Percentiles rank a stretch among this genome's conserved stretches.
phyloP scores from a whole-genome alignment of 2,888 invertebrate species.

The Helobdella robusta region DNA sequence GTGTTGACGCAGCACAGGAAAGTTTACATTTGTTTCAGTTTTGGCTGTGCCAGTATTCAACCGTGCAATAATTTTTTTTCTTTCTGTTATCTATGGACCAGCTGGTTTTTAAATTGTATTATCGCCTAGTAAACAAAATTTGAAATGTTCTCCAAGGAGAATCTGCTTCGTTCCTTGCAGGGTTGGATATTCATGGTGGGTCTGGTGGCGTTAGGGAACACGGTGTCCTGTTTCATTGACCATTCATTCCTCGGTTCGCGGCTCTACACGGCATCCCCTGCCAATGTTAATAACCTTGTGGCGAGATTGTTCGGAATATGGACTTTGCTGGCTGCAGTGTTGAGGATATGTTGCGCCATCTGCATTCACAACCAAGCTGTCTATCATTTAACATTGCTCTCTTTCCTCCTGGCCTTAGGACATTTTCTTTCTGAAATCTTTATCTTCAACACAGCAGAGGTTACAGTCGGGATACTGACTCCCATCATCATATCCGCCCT shows the following conservation, averaged over 20 bases:
- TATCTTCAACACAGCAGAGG: conserved; percentile 37
- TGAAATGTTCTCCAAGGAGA: conserved; percentile 21
- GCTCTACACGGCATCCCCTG: conserved; percentile 37
- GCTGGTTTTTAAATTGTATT: background rate
- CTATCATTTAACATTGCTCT: conserved; percentile 39
- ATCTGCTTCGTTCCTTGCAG: conserved; percentile 34
- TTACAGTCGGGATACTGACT: conserved; percentile 37
- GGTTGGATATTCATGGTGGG: conserved; percentile 42
- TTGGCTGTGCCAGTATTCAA: no score
- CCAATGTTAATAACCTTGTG: conserved; percentile 36
- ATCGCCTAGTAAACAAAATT: background rate
- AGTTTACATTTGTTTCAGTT: no score
- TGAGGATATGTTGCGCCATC: conserved; percentile 40
- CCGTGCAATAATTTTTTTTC: no score
- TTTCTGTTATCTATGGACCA: no score
- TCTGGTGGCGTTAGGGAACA: conserved; percentile 42
- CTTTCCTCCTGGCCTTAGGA: conserved; percentile 38
- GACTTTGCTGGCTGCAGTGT: conserved; percentile 37
- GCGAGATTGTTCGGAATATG: conserved; percentile 41
- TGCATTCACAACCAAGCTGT: conserved; percentile 39
- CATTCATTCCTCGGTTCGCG: conserved; percentile 36
- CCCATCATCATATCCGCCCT: conserved; percentile 39
- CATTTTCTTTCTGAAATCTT: conserved; percentile 39
- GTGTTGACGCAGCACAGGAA: no score
- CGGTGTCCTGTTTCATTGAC: conserved; percentile 40